Percentiles rank a stretch among this genome's conserved stretches.
These are phyloP conservation scores for Thymelicus sylvestris DNA, from an alignment of 2,888 invertebrate species.

Conservation along the genomic window DNA sequence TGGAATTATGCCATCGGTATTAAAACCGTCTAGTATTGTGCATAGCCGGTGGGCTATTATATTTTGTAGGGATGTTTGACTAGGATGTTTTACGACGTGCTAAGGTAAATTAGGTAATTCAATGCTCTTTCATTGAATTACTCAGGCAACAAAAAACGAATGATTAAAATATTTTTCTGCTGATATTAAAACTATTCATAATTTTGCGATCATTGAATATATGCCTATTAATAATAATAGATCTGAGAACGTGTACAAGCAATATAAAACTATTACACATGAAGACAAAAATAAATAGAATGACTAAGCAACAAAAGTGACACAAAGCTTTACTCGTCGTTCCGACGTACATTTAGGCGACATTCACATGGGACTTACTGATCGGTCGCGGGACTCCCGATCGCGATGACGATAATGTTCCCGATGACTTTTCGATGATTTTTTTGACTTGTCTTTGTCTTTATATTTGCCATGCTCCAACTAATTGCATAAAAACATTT, in stretches of 20 bases:
- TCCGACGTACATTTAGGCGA: constrained; percentile 1
- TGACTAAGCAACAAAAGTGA: constrained; percentile 9
- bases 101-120: no score
- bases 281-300: background rate
- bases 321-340: background rate
- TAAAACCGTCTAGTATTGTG: no score
- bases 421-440: constrained; percentile 17
- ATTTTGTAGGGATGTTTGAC: no score
- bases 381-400: constrained; percentile 3
- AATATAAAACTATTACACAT: background rate
- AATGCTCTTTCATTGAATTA: no score
- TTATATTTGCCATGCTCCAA: constrained; percentile 29
- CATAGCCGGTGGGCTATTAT: no score
- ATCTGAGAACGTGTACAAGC: background rate
- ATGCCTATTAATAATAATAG: no score
- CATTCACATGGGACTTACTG: constrained; percentile 20
- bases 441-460: constrained; percentile 27
- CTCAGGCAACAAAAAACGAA: no score
- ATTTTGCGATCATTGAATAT: no score
- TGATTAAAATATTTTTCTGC: no score
- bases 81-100: no score
- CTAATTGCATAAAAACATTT: constrained; percentile 26
- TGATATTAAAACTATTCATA: no score
- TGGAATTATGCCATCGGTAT: no score
- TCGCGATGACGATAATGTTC: background rate